Conservation (phyloP, 2,888 invertebrate genomes). For the Sthenelais limicola region DNA sequence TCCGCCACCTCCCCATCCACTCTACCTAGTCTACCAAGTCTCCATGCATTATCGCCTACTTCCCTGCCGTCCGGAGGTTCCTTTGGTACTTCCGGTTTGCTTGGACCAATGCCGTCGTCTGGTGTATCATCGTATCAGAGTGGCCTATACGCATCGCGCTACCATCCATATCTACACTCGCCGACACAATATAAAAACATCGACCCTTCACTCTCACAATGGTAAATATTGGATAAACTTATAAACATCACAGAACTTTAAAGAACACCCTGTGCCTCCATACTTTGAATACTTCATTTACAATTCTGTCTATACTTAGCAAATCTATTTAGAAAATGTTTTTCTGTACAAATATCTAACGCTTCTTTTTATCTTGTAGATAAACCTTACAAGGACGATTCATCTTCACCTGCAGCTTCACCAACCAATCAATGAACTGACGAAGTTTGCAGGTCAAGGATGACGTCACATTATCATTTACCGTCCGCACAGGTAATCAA, state of each 20-base stretch:
- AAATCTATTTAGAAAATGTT: too few relatives aligned
- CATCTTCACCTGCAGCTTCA: too few relatives aligned
- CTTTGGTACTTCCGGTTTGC: slow-evolving; percentile 14
- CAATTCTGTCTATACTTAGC: too few relatives aligned
- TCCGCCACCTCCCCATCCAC: slow-evolving; percentile 57
- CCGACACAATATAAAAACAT: slow-evolving; percentile 14
- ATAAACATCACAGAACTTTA: slow-evolving; percentile 1
- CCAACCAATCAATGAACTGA: too few relatives aligned
- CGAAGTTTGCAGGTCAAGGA: too few relatives aligned
- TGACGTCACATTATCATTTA: too few relatives aligned
- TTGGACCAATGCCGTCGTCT: slow-evolving; percentile 21
- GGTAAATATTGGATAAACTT: not conserved
- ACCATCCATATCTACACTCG: slow-evolving; percentile 42
- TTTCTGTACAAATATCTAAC: too few relatives aligned
- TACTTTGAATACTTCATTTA: too few relatives aligned
- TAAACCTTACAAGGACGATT: too few relatives aligned
- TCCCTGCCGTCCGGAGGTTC: not conserved
- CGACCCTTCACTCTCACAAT: slow-evolving; percentile 12
- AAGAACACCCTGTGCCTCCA: too few relatives aligned
- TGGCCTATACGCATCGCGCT: slow-evolving; percentile 40
- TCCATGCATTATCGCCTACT: slow-evolving; percentile 16
- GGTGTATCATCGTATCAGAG: slow-evolving; percentile 15
- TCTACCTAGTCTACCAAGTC: slow-evolving; percentile 6
- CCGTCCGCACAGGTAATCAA: too few relatives aligned
- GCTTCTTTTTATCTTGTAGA: too few relatives aligned